Evolutionary conservation across 2,797 vertebrate genomes (phyloP), one percentile per base, ranked within the genome.

Genomic region (Acanthopagrus latus): DNA sequence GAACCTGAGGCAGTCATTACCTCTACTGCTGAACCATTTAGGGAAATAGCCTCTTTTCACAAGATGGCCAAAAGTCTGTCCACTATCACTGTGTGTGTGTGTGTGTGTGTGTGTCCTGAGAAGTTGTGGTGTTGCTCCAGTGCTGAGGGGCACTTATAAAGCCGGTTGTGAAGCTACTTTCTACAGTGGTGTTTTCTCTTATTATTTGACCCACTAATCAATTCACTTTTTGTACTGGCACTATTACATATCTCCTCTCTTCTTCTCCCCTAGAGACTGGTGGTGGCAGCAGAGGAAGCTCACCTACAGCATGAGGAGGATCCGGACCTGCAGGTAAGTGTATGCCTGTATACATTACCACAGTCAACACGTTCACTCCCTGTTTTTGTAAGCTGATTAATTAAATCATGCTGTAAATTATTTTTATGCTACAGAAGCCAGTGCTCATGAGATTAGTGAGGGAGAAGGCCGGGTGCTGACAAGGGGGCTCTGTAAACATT

Each of bases 221-320:
- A 50, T 71, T 69, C 25, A 58, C 13, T 47, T 81, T 62, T 64
- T 25, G 29, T 65, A 23, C 44, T 81, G 3, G 77, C 58, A 14
- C 13, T 23, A 1, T 55, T 65, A n/a, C 7, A 3, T 76, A 78
- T 74, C n/a, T 55, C 11, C 60, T 47, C 51, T 20, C 33, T 12
- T 64, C 51, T 47, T 13, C 52, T 66, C 59, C 67, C 84, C 27
- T 64, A 99, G 98, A 96, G 97, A 70, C 95, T 99, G 69, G 98
- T 99, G 20, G 97, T 98, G 87, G 98, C 97, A 57, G 98, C 98
- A 58, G 98, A 99, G 87, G 97, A 98, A 81, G 98, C 98, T 59
- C 98, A 99, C 63, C 93, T 99, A 74, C 97, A 98, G 81, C 98
- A 99, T 1, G 97, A 97, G 71, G 98, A 99, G 80, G 96, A 99